Percentiles rank a stretch among this genome's conserved stretches.
Evolutionary conservation across 2,113 vertebrate species (phyloP).

Genomic region (Leiothrix lutea): DNA sequence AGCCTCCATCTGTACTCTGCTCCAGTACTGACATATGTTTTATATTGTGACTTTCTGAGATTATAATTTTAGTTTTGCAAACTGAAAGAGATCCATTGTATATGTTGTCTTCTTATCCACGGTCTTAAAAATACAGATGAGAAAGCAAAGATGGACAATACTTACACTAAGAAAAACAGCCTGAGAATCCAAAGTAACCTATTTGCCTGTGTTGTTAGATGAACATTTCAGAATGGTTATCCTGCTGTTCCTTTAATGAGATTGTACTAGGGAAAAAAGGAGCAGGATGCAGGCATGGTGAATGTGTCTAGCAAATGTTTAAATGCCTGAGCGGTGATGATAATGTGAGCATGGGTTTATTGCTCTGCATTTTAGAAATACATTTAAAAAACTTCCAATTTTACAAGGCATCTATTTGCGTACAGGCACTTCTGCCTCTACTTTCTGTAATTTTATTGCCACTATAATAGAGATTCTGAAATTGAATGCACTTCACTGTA

Average conservation of each 20-base stretch:
- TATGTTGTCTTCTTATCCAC: neutral
- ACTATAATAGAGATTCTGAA: constrained; percentile 6
- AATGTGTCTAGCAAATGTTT: neutral
- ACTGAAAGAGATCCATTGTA: neutral
- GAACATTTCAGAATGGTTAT: neutral
- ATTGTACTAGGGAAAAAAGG: neutral
- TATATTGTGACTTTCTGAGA: neutral
- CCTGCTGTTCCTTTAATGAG: constrained; percentile 27
- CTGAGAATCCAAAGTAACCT: neutral
- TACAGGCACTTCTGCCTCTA: neutral
- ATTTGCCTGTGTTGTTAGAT: neutral
- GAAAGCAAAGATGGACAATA: neutral
- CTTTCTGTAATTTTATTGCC: constrained; percentile 9
- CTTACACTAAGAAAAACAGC: neutral
- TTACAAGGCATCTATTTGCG: neutral
- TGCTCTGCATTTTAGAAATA: constrained; percentile 25
- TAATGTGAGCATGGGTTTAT: neutral
- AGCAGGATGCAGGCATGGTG: neutral
- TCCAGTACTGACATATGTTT: neutral
- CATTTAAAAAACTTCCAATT: constrained; percentile 11
- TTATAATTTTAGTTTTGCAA: neutral
- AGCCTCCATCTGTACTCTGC: neutral
- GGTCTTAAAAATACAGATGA: neutral
- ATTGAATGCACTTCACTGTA: neutral
- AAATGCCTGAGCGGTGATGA: neutral